A percentile compares a stretch with the other conserved stretches of the same genome.
Conservation (phyloP, 2,113 vertebrate genomes). For the Microcebus lehilahytsara region DNA sequence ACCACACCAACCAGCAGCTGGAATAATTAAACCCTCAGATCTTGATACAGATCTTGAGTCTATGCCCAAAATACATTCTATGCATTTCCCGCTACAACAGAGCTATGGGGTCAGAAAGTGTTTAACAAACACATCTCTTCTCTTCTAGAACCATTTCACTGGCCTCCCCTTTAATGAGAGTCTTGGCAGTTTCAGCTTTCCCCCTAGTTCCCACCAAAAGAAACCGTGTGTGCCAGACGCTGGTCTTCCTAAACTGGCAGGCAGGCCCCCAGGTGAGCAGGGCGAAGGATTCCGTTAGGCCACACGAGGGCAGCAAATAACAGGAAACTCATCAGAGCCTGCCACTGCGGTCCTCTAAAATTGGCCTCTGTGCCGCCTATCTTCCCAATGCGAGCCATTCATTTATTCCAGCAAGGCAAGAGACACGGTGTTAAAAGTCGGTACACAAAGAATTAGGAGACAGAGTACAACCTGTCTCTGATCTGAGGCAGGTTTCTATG, state of each 20-base stretch:
- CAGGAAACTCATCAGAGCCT: neutral
- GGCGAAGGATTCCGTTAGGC: neutral
- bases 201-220: neutral
- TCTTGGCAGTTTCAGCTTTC: neutral
- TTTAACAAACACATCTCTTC: neutral
- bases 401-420: neutral
- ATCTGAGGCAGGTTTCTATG: neutral
- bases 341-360: neutral
- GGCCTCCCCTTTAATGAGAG: neutral
- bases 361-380: neutral
- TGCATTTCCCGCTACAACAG: neutral
- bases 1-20: neutral
- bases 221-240: no score
- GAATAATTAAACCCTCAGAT: neutral
- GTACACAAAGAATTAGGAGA: neutral
- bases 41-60: neutral
- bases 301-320: slow-evolving; percentile 77
- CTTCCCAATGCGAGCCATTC: neutral
- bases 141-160: neutral
- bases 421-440: neutral
- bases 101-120: neutral
- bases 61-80: neutral
- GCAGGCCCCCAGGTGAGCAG: neutral
- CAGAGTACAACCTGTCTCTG: neutral
- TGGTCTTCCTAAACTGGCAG: neutral